Percentiles rank a stretch among this genome's conserved stretches.
These are phyloP conservation scores for Dryocosmus kuriphilus DNA, from an alignment of 2,888 invertebrate species.

Conservation along the genomic window DNA sequence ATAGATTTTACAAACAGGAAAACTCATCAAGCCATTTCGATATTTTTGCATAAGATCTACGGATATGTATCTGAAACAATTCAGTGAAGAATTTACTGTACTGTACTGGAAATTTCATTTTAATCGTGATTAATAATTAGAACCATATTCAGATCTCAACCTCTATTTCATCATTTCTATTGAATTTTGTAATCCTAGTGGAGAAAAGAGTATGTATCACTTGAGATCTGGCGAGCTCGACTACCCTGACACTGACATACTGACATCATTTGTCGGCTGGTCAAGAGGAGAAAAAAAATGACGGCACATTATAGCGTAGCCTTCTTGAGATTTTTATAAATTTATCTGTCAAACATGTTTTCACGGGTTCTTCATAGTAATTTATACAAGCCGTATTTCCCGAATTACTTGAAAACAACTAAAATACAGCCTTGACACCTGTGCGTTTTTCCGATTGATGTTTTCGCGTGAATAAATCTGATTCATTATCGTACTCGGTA, in stretches of 20 bases:
- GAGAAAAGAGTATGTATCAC: constrained; percentile 18
- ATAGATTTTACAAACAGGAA: background rate
- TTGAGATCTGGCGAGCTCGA: constrained; percentile 42
- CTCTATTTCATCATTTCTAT: constrained; percentile 8
- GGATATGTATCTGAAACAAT: background rate
- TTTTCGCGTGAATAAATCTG: no score
- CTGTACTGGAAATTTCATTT: background rate
- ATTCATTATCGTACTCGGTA: no score
- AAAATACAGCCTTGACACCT: no score
- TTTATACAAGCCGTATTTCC: background rate
- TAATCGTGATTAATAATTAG: background rate
- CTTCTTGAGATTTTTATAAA: constrained; percentile 42
- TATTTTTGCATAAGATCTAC: background rate
- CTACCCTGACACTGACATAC: constrained; percentile 73
- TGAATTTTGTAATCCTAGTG: constrained; percentile 34
- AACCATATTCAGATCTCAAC: background rate
- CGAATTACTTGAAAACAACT: background rate
- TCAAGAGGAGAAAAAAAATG: constrained; percentile 55
- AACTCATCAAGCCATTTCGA: no score
- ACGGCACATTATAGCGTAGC: constrained; percentile 51
- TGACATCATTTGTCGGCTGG: constrained; percentile 68
- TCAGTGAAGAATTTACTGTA: background rate
- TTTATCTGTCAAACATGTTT: background rate
- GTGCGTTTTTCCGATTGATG: no score
- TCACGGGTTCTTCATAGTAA: background rate